Base-by-base conservation (phyloP, 2,888 invertebrate genomes). In the Acanthosepion esculentum region DNA sequence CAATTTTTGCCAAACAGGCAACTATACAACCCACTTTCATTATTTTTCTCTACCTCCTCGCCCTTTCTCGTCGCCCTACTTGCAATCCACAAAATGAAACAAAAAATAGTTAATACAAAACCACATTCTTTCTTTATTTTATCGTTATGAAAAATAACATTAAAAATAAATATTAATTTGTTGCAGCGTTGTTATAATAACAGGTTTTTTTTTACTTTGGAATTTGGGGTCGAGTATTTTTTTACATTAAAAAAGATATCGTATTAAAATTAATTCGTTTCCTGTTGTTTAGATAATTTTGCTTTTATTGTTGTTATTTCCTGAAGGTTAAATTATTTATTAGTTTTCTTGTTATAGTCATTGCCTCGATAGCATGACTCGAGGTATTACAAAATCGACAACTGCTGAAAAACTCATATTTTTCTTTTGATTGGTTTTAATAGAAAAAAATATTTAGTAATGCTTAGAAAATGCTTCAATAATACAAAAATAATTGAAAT, bases 251-350 rank as follows among this genome's bases (percentile, higher is more conserved):
- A 78, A 78, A 59, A 78, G 2, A 41, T 12, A n/a, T 78, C 15
- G 33, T 78, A 78, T 78, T 78, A 78, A 78, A 78, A 78, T 78
- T 78, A 78, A 78, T 78, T 78, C 78, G 15, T 78, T 78, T 78
- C 78, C 78, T 78, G 78, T 78, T n/a, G 12, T n/a, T 33, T 5
- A 78, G 10, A 78, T 78, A 78, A 78, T 78, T 78, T 33, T 78
- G 33, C 33, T 78, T 78, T 78, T 78, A 78, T 78, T 78, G n/a
- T n/a, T 18, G 78, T n/a, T 1, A 78, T n/a, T 78, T 78, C 78
- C 78, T 78, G 78, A 33, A 78, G 59, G 5, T 59, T 33, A 12
- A n/a, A 78, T 33, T 78, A 15, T 78, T n/a, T 78, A 33, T 78
- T 26, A 23, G 5, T 29, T 78, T 15, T 78, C n/a, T 78, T n/a